Base-by-base conservation (phyloP, 2,888 invertebrate species). In the Gibbula magus region DNA sequence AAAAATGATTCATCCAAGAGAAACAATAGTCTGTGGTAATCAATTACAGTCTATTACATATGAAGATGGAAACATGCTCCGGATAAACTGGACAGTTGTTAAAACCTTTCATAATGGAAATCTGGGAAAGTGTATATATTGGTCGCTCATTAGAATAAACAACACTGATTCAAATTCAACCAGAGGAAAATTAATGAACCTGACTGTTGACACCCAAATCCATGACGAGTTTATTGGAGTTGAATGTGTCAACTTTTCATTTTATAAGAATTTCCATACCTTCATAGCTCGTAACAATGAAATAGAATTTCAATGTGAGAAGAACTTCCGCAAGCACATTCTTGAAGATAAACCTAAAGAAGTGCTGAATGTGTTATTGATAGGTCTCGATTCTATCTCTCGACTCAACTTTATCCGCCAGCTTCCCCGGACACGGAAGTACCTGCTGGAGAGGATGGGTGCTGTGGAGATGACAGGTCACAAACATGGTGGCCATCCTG, bases 341-440 rank as follows among this genome's bases (percentile, higher is more conserved):
- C 2, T 20, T 29, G 35, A 2, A 22, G 56, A 20, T 54, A 77
- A n/a, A 77, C 73, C 73, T 7, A 2, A 22, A 22, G 73, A 73
- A 35, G 32, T 35, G 8, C 32, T 80, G 76, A 97, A 96, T 85
- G 94, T 98, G 0, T 94, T 98, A 82, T 93, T 97, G 18, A 93
- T 97, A 83, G 98, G 97, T n/a, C 93, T 97, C 54, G 97, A 97
- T 91, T 96, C 96, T 18, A 95, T 97, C 35, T 97, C 97, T 0
- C 94, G 97, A 86, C 93, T 96, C 83, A 97, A 97, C 93, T 96
- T 97, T 87, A 95, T 96, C 83, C 95, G 97, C 75, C 96, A 96
- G 87, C 96, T 98, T 96, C 96, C 96, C 0, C 94, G 94, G 88
- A 96, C 85, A 83, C 86, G 88, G 16, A 91, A 94, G 2, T 95